Conservation (phyloP, 2,797 vertebrate species). For the Oreonectes daqikongensis region DNA sequence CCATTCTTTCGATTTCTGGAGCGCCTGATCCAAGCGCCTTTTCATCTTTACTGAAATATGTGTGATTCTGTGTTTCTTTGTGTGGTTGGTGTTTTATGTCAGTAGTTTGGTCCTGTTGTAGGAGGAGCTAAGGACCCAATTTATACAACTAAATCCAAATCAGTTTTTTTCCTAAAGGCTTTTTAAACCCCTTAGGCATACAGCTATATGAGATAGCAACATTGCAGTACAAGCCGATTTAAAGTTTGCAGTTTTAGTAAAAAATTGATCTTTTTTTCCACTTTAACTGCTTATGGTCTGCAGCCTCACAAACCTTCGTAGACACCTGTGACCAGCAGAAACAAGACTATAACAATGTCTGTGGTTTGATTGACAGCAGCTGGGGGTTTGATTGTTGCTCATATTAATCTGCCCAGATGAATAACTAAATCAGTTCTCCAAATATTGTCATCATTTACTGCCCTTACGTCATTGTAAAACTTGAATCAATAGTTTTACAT, state of each 20-base stretch:
- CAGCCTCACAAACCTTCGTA: conserved; percentile 22
- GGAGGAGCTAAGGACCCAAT: conserved; percentile 41
- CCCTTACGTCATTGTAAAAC: background rate
- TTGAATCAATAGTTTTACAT: no score
- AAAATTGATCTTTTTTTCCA: conserved; percentile 1
- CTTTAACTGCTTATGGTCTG: background rate
- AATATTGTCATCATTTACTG: background rate
- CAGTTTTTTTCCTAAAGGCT: conserved; percentile 1
- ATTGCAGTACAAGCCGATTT: conserved; percentile 10
- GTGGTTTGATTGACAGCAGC: conserved; percentile 42
- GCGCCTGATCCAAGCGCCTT: conserved; percentile 57
- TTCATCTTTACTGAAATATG: conserved; percentile 56
- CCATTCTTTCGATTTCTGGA: conserved; percentile 56
- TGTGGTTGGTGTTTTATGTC: conserved; percentile 58
- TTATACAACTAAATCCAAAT: conserved; percentile 17
- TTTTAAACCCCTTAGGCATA: conserved; percentile 4
- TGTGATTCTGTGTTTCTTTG: conserved; percentile 56
- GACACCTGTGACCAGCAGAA: conserved; percentile 18
- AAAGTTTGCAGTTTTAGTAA: conserved; percentile 22
- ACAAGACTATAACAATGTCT: background rate
- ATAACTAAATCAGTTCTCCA: background rate
- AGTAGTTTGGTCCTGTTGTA: conserved; percentile 54
- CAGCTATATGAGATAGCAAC: background rate
- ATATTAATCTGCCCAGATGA: background rate
- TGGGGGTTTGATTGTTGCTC: conserved; percentile 9